These are phyloP conservation scores for Tylochromis polylepis DNA, from an alignment of 2,113 vertebrate species.

Conservation along the genomic window DNA sequence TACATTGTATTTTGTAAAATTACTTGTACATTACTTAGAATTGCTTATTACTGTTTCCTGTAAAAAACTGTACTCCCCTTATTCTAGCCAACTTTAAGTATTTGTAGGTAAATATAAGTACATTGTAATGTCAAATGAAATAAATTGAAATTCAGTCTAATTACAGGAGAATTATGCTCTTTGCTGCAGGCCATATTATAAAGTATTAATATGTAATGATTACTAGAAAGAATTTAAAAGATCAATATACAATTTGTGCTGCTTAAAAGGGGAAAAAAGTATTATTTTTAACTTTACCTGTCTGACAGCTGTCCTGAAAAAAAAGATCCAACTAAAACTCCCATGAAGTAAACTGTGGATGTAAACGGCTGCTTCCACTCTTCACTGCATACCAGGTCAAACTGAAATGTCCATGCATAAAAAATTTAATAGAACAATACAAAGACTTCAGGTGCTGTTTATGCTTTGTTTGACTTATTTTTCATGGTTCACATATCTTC, in stretches of 20 bases:
- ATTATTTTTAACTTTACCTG: constrained; percentile 70
- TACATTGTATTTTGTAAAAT: neutral
- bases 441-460: neutral
- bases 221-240: neutral
- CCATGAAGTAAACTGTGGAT: constrained; percentile 81
- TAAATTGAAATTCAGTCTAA: neutral
- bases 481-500: neutral
- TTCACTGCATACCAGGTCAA: constrained; percentile 84
- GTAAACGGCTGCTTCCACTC: constrained; percentile 86
- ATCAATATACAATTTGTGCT: neutral
- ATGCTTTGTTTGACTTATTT: neutral
- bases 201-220: neutral
- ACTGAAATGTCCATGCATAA: constrained; percentile 63
- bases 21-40: neutral
- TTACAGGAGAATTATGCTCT: neutral
- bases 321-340: constrained; percentile 82
- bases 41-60: neutral
- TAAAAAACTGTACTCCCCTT: neutral
- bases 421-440: neutral
- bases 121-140: neutral
- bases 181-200: neutral
- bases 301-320: constrained; percentile 87
- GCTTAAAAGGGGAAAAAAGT: neutral
- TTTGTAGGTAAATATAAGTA: neutral
- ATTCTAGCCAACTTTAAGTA: neutral